These are phyloP conservation scores for Schizopygopsis malacanthus DNA, from an alignment of 2,797 vertebrate species.

Conservation along the genomic window DNA sequence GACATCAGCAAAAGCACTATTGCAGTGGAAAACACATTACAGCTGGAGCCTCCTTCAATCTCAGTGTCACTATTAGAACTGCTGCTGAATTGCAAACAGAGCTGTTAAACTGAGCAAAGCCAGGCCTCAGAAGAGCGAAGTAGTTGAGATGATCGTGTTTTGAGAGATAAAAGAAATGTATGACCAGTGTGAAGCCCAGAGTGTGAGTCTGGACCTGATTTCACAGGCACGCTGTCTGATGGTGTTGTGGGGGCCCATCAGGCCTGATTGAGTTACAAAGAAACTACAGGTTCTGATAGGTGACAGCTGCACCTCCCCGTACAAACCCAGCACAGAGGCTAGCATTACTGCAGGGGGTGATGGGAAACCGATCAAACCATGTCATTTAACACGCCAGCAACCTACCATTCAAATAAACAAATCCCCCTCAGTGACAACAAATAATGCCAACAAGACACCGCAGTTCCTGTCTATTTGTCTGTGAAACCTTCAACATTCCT, in stretches of 20 bases:
- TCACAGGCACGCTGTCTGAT: constrained; percentile 29
- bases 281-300: constrained; percentile 58
- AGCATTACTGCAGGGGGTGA: not conserved
- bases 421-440: constrained; percentile 26
- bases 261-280: constrained; percentile 64
- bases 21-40: not conserved
- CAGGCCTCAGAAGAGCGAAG: constrained; percentile 11
- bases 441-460: constrained; percentile 22
- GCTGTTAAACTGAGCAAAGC: constrained; percentile 13
- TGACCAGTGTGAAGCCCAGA: not conserved
- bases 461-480: constrained; percentile 22
- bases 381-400: constrained; percentile 45
- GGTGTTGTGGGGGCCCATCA: constrained; percentile 33
- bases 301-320: constrained; percentile 70
- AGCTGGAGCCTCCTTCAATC: constrained; percentile 18
- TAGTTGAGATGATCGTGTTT: not conserved
- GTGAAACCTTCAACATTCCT: constrained; percentile 34
- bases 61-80: constrained; percentile 1
- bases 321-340: constrained; percentile 6
- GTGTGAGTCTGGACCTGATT: constrained; percentile 30
- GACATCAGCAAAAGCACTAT: not conserved
- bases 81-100: not conserved
- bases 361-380: constrained; percentile 3
- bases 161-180: constrained; percentile 11
- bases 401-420: constrained; percentile 31